These are phyloP conservation scores for Drosophila nr. perissopoda DNA, from an alignment of 2,888 invertebrate species.

Conservation along the genomic window DNA sequence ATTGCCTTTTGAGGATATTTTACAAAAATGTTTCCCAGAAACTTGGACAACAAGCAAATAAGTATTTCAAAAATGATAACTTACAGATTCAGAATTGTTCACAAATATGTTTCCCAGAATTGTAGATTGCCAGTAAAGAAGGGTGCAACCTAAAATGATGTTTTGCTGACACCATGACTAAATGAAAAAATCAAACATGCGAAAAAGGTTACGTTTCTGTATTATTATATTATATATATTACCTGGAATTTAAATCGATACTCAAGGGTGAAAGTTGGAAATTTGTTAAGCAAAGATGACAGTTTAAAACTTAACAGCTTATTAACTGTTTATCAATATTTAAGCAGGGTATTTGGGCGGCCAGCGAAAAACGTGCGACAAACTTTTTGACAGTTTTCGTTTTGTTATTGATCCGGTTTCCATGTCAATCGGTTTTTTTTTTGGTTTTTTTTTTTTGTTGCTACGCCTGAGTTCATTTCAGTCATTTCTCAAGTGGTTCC, in stretches of 20 bases:
- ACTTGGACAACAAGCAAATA: not conserved
- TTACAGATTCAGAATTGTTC: not conserved
- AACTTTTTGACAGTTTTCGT: constrained; percentile 12
- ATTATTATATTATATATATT: not conserved
- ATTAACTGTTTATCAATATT: not conserved
- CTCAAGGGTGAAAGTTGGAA: accelerated
- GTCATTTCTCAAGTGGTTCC: constrained; percentile 31
- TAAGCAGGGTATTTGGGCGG: not conserved
- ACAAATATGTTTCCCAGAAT: not conserved
- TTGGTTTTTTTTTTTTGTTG: not conserved
- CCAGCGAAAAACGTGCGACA: not conserved
- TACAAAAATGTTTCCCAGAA: not conserved
- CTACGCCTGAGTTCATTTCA: constrained; percentile 36
- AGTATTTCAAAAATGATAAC: not conserved
- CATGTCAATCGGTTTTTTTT: constrained; percentile 11
- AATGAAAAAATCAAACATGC: not conserved
- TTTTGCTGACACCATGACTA: not conserved
- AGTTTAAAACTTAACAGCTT: not conserved
- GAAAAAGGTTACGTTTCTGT: not conserved
- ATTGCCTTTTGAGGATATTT: not conserved
- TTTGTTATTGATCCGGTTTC: constrained; percentile 44
- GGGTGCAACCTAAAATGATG: not conserved
- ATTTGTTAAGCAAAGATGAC: not conserved
- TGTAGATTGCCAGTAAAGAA: not conserved
- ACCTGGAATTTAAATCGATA: not conserved